Percentiles rank a stretch among this genome's conserved stretches.
phyloP scores from a whole-genome alignment of 2,113 vertebrate genomes.

The Nothocercus julius region DNA sequence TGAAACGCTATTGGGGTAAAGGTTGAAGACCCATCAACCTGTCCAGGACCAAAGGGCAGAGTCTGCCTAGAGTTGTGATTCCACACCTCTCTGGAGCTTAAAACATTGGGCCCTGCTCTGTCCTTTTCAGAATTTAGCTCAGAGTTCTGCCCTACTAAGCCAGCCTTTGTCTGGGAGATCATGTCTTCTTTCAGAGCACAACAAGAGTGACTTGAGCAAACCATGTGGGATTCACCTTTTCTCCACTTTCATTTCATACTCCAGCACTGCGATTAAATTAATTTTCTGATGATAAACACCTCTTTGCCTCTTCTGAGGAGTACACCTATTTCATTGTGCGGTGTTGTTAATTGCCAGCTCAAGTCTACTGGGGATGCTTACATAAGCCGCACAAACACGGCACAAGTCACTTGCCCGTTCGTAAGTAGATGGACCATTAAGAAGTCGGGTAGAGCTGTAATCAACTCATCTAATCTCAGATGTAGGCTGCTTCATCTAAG shows the following conservation, averaged over 20 bases:
- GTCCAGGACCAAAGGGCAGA: background rate
- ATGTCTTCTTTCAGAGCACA: background rate
- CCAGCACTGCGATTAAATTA: background rate
- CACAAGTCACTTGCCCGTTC: background rate
- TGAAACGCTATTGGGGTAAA: background rate
- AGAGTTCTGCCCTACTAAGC: background rate
- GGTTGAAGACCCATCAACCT: background rate
- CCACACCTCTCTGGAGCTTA: background rate
- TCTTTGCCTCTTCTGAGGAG: background rate
- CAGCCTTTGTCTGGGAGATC: background rate
- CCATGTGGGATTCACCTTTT: background rate
- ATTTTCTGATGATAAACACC: conserved; percentile 19
- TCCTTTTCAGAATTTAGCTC: background rate
- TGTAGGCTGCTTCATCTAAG: background rate
- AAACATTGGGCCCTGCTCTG: background rate
- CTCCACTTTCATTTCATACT: background rate
- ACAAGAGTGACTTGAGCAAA: background rate
- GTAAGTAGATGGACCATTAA: background rate
- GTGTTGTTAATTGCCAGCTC: background rate
- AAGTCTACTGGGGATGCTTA: background rate
- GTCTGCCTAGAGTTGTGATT: background rate
- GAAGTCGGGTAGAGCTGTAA: background rate
- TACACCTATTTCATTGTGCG: background rate
- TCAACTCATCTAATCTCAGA: background rate
- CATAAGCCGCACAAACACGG: background rate